Evolutionary conservation across 2,888 invertebrate species (phyloP).

Genomic region (Pomacea canaliculata): DNA sequence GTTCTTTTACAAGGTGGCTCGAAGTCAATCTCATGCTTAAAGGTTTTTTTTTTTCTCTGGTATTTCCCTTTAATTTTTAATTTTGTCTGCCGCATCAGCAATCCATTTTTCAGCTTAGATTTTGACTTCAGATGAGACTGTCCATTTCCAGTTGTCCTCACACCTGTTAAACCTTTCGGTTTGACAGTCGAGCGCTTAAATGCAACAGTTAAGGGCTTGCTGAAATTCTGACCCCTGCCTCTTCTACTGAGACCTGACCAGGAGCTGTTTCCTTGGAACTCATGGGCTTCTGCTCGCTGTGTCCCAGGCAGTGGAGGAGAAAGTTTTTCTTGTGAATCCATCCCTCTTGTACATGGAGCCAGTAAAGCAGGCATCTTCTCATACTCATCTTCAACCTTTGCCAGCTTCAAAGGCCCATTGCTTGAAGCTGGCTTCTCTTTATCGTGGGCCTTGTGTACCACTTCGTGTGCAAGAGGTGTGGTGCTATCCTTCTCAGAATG

Average conservation of each 20-base stretch:
- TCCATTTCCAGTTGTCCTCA: neutral
- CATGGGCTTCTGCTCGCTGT: constrained; percentile 21
- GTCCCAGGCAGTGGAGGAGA: constrained; percentile 21
- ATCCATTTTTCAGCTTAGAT: constrained; percentile 16
- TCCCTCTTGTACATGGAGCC: constrained; percentile 15
- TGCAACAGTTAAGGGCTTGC: neutral
- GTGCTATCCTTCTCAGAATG: neutral
- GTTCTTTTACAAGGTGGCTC: constrained; percentile 38
- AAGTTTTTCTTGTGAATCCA: constrained; percentile 22
- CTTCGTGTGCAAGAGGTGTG: neutral
- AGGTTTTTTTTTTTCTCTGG: constrained; percentile 19
- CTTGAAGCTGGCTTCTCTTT: constrained; percentile 14
- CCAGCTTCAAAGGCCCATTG: constrained; percentile 17
- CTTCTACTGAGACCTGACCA: constrained; percentile 1
- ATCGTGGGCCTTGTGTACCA: too few species aligned
- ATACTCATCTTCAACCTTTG: constrained; percentile 16
- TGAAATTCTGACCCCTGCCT: neutral
- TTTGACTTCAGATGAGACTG: neutral
- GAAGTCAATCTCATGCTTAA: constrained; percentile 26
- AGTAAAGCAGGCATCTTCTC: constrained; percentile 21
- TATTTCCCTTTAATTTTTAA: constrained; percentile 21
- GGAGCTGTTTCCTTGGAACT: constrained; percentile 6
- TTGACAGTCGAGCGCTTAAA: constrained; percentile 3
- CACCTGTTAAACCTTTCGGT: neutral
- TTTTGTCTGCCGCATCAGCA: constrained; percentile 17